phyloP scores from a whole-genome alignment of 1,140 invertebrate genomes.

The Zaprionus lachaisei region DNA sequence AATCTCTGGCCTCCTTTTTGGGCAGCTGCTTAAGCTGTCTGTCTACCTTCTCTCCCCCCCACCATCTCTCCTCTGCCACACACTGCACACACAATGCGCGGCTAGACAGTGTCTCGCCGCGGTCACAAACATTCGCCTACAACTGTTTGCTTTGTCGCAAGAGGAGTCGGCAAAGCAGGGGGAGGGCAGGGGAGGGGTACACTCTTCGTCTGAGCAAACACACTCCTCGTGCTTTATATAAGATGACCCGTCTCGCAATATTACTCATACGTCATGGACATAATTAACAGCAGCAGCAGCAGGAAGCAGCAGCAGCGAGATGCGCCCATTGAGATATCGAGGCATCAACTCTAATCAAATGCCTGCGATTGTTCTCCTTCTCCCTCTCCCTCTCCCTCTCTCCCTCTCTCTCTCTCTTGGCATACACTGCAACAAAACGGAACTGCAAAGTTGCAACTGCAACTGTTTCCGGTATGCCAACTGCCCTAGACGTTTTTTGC shows the following conservation, averaged over 20 bases:
- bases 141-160: conserved; percentile 58
- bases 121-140: conserved; percentile 58
- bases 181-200: not conserved
- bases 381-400: not conserved
- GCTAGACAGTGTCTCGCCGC: conserved; percentile 80
- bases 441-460: not conserved
- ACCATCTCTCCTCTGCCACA: not conserved
- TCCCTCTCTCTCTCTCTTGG: not conserved
- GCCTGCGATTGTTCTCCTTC: conserved; percentile 11
- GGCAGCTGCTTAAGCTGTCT: conserved; percentile 42
- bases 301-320: conserved; percentile 55
- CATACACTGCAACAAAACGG: not conserved
- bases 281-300: conserved; percentile 50
- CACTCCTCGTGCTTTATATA: not conserved
- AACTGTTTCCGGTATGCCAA: not conserved
- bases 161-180: not conserved
- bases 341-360: conserved; percentile 18
- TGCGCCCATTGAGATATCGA: conserved; percentile 24
- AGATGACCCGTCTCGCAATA: conserved; percentile 52
- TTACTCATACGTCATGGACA: conserved; percentile 72
- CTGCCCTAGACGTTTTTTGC: not conserved
- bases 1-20: conserved; percentile 51
- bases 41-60: conserved; percentile 19
- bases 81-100: conserved; percentile 61
- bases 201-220: conserved; percentile 42